Evolutionary conservation across 2,113 vertebrate species (phyloP), one percentile per base, ranked within the genome.

Genomic region (Xenopus borealis): DNA sequence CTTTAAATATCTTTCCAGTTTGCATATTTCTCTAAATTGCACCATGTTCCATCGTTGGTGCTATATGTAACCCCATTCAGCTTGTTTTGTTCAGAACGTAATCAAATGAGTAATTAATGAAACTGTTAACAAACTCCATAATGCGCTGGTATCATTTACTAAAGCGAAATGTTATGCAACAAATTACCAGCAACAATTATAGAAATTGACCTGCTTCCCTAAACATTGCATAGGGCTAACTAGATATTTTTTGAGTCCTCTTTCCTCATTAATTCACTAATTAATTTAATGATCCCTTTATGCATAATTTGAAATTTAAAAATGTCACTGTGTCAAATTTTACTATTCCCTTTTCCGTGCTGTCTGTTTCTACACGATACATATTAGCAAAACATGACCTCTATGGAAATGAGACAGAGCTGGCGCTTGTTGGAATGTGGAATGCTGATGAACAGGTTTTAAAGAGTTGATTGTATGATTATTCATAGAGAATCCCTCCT

Each of bases 61-160:
- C 33, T 40, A 40, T 40, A 3, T 50, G 8, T 16, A 50, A 12
- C 47, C 47, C 14, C 11, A 12, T 50, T 4, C 12, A 16, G 14
- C 47, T 81, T 91, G 83, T 83, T 86, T 82, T 79, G 61, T 78
- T 86, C 86, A 94, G 33, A 40, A 11, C 20, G 11, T 52, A 62
- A 62, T 62, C 66, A 44, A 95, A 95, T 94, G 18, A 94, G 89
- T 92, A 96, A 95, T 95, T 96, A 95, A 96, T 97, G 94, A 92
- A 94, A 94, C 88, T 89, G 88, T 91, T 93, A 96, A 96, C 94
- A 96, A 95, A 94, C 91, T 95, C 95, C 92, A 94, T 92, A 88
- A 83, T 88, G 88, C 85, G 80, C 87, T 83, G 67, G 71, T 84
- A 90, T 81, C 85, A 91, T 93, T 89, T 90, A 93, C 88, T 85